Evolutionary conservation across 2,113 vertebrate species (phyloP).

Genomic region (Poecile atricapillus): DNA sequence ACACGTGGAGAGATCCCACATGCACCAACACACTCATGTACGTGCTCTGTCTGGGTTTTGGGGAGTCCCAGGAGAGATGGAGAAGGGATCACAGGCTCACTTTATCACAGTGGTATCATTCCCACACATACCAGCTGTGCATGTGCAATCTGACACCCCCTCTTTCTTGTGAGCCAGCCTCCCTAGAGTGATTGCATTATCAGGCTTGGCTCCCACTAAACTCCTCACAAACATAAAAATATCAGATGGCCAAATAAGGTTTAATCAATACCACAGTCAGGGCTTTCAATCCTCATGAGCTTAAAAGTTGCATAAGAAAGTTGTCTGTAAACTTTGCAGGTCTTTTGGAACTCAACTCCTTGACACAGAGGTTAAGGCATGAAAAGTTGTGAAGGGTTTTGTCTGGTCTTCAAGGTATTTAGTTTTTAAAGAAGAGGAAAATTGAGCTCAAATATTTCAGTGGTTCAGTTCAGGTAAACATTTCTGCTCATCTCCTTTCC

Average conservation of each 20-base stretch:
- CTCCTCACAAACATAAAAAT: not conserved
- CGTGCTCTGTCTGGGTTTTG: not conserved
- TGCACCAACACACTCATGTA: fast-evolving
- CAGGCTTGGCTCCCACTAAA: not conserved
- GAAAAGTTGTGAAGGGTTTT: not conserved
- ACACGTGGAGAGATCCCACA: not conserved
- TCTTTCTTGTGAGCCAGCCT: fast-evolving
- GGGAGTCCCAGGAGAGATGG: not conserved
- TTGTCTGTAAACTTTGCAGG: not conserved
- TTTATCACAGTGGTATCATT: not conserved
- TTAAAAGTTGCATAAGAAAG: fast-evolving
- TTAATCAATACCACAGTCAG: not conserved
- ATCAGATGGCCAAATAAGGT: not conserved
- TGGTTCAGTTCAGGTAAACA: fast-evolving
- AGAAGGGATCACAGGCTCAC: not conserved
- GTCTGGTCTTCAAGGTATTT: not conserved
- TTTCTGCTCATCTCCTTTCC: not conserved
- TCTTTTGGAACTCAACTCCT: not conserved
- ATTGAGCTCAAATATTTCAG: not conserved
- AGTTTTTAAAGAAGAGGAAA: not conserved
- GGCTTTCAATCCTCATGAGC: not conserved
- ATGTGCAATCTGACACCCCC: not conserved
- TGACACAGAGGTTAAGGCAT: fast-evolving
- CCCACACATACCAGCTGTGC: not conserved
- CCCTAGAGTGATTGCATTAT: not conserved